Conservation (phyloP, 2,797 vertebrate species). For the Eremophila alpestris region DNA sequence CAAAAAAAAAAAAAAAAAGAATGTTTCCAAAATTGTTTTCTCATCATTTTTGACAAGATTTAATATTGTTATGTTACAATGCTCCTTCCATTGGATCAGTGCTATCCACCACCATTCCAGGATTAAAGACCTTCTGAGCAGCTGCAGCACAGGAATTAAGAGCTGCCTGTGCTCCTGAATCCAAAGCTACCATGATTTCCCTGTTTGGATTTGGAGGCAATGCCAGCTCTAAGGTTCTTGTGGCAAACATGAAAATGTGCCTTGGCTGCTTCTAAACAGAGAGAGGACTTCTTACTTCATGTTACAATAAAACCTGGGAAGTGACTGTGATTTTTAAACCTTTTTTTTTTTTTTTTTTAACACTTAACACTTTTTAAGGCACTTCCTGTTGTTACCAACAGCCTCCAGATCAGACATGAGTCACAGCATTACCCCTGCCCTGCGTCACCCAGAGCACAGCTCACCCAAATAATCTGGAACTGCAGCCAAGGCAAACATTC, state of each 20-base stretch:
- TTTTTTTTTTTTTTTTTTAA: not conserved
- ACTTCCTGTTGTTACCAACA: not conserved
- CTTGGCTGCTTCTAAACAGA: not conserved
- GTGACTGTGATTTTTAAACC: not conserved
- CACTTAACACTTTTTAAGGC: not conserved
- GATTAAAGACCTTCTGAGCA: not conserved
- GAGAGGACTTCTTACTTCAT: not conserved
- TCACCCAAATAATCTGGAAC: not conserved
- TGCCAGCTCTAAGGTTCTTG: not conserved
- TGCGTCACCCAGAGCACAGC: not conserved
- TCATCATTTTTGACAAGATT: not conserved
- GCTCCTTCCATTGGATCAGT: not conserved
- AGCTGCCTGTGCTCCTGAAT: not conserved
- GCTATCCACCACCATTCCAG: not conserved
- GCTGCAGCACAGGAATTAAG: not conserved
- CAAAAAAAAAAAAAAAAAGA: not conserved
- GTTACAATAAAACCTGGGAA: not conserved
- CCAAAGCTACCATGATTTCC: not conserved
- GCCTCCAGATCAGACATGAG: not conserved
- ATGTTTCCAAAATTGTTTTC: not conserved
- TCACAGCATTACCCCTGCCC: not conserved
- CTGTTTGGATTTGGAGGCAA: not conserved
- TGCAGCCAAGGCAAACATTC: slow-evolving; percentile 35
- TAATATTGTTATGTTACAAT: not conserved
- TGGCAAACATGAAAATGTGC: not conserved